Conservation (phyloP, 2,113 vertebrate genomes). For the Ptyas mucosa region DNA sequence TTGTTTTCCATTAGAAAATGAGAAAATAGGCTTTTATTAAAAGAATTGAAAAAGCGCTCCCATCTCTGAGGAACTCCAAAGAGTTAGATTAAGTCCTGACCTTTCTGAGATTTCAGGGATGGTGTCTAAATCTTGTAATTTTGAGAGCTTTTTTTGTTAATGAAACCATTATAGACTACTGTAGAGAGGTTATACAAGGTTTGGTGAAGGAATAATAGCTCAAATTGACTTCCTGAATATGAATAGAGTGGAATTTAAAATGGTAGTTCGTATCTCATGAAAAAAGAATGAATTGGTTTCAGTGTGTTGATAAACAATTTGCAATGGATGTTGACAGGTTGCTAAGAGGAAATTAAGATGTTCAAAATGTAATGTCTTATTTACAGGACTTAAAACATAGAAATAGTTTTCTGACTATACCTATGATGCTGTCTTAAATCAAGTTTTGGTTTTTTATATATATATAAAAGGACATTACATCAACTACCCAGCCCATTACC, state of each 20-base stretch:
- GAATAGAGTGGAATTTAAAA: background rate
- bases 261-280: background rate
- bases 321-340: background rate
- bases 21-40: background rate
- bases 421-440: background rate
- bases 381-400: background rate
- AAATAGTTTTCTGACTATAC: background rate
- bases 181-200: background rate
- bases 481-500: no score
- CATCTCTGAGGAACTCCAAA: background rate
- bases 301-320: background rate
- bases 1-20: background rate
- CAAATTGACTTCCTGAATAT: background rate
- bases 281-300: background rate
- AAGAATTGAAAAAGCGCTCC: background rate
- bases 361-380: background rate
- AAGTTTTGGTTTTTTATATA: no score
- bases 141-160: background rate
- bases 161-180: background rate
- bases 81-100: background rate
- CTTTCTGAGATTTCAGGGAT: background rate
- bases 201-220: background rate
- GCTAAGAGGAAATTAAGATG: background rate
- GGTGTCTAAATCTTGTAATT: background rate
- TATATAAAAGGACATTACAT: no score